Percentiles rank a stretch among this genome's conserved stretches.
phyloP scores from a whole-genome alignment of 2,113 vertebrate species.

The Setophaga petechia region DNA sequence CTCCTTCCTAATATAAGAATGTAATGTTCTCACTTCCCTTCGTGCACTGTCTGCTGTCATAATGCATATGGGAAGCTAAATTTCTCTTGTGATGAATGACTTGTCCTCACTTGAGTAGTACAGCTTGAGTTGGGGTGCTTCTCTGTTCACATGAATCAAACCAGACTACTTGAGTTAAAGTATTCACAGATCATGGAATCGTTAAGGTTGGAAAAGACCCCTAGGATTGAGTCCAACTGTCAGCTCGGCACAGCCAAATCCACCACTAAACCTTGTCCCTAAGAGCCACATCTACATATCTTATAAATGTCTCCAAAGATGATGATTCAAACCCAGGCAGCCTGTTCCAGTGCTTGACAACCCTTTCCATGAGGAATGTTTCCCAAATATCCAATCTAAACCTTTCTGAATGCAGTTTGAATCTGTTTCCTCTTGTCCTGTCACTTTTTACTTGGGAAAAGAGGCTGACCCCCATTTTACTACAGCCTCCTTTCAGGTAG shows the following conservation, averaged over 20 bases:
- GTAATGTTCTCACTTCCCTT: background rate
- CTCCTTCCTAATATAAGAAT: background rate
- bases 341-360: background rate
- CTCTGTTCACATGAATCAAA: background rate
- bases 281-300: background rate
- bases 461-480: rapidly evolving
- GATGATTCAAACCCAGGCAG: background rate
- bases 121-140: background rate
- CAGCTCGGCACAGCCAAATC: background rate
- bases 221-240: background rate
- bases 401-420: background rate
- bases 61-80: background rate
- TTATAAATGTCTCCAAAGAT: background rate
- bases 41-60: background rate
- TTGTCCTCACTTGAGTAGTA: background rate
- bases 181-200: background rate
- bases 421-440: background rate
- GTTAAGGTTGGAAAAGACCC: background rate
- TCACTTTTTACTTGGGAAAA: background rate
- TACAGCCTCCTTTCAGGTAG: background rate
- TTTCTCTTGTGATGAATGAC: background rate
- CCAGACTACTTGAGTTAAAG: background rate
- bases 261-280: background rate
- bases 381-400: background rate
- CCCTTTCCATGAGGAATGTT: background rate